Base-by-base conservation (phyloP, 2,797 vertebrate species). In the Parotocinclus haroldoi region DNA sequence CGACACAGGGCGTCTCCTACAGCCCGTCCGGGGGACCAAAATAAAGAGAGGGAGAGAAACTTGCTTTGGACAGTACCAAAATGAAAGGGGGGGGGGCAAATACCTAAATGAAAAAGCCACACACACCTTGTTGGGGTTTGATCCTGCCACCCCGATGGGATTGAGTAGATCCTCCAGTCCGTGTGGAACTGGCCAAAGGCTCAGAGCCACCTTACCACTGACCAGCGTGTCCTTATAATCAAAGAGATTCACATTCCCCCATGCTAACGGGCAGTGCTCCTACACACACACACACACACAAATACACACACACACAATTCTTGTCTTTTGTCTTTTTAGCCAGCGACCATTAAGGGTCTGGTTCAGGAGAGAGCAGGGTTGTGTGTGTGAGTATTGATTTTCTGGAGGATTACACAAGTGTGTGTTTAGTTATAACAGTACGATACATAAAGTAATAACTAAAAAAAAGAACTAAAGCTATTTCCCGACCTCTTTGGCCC, bases 161-260 rank as follows among this genome's bases (percentile, higher is more conserved):
- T 87, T 87, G 56, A 87, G 79, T 13, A 85, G 69, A 69, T 87
- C 85, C 74, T 86, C 85, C 66, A 86, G 72, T 3, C 85, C 84
- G 0, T 87, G 85, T 18, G 85, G 84, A 12, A 87, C 83, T 0
- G 85, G 74, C 85, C 85, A 85, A 11, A 87, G 73, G 54, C 85
- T 81, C 63, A 87, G 65, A 0, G 84, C 78, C 74, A 84, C 77
- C 66, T 87, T 87, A 18, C 84, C 82, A 0, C 78, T 75, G 42
- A 85, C 84, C 77, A 87, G 74, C 0, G 77, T 83, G 73, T 85
- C 82, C 48, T 79, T 83, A 68, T 86, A 87, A 59, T 87, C 83
- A 52, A 84, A 87, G 45, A 87, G 77, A 66, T 87, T 86, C 13
- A 86, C 75, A 14, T 86, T 87, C 12, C 85, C 85, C 85, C 83